phyloP scores from a whole-genome alignment of 2,113 vertebrate species.

The Mus spicilegus region DNA sequence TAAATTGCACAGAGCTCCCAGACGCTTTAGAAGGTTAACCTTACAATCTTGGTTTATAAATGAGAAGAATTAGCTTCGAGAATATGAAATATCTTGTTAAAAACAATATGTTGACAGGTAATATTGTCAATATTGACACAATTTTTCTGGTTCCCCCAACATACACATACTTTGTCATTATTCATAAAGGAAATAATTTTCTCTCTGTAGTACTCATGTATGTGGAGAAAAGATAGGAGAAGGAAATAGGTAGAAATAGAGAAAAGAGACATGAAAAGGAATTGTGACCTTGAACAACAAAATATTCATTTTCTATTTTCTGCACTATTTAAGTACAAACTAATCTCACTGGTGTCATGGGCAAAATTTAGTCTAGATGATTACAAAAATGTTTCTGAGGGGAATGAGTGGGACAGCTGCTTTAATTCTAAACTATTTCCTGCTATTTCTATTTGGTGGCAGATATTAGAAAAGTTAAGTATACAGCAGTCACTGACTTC shows the following conservation, averaged over 20 bases:
- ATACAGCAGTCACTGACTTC: constrained; percentile 81
- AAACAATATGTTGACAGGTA: not conserved
- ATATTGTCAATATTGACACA: not conserved
- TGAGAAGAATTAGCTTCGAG: not conserved
- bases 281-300: constrained; percentile 66
- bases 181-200: not conserved
- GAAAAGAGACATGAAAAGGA: not conserved
- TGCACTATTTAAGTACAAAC: constrained; percentile 72
- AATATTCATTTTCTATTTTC: constrained; percentile 78
- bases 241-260: not conserved
- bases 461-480: constrained; percentile 78
- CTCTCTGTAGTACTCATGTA: fast-evolving
- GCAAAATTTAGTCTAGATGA: constrained; percentile 76
- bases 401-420: constrained; percentile 60
- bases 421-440: constrained; percentile 74
- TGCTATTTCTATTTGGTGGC: constrained; percentile 67
- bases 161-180: not conserved
- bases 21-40: not conserved
- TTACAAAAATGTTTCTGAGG: constrained; percentile 69
- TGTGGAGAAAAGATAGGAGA: not conserved
- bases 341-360: constrained; percentile 70
- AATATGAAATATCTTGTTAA: constrained; percentile 31
- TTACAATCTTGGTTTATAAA: constrained; percentile 32
- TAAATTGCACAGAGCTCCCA: constrained; percentile 4
- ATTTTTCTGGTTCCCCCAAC: not conserved